A percentile compares a stretch with the other conserved stretches of the same genome.
Evolutionary conservation across 2,888 invertebrate species (phyloP).

Genomic region (Drosophila maculinotata): DNA sequence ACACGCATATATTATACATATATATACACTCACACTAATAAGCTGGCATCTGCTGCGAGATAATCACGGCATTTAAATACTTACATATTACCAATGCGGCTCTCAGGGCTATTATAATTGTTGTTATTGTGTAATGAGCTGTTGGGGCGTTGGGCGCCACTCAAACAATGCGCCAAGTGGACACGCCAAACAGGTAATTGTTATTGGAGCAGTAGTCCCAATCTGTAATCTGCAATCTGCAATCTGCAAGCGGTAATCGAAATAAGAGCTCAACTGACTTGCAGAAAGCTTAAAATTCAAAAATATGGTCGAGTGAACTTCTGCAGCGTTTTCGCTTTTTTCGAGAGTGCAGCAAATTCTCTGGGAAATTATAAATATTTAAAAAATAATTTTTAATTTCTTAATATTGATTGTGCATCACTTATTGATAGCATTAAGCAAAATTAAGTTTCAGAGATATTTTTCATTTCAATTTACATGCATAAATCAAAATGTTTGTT

Average conservation of each 20-base stretch:
- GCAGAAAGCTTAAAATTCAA: too few species aligned
- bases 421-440: too few species aligned
- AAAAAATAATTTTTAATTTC: too few species aligned
- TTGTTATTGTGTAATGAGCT: conserved; percentile 59
- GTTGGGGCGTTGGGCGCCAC: conserved; percentile 41
- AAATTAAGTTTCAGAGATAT: too few species aligned
- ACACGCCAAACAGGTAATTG: conserved; percentile 49
- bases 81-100: conserved; percentile 43
- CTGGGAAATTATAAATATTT: too few species aligned
- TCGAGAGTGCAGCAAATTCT: too few species aligned
- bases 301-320: background rate
- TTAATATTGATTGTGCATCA: too few species aligned
- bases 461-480: too few species aligned
- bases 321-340: too few species aligned
- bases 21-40: conserved; percentile 4
- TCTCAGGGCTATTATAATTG: conserved; percentile 32
- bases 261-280: background rate
- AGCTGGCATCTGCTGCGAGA: conserved; percentile 37
- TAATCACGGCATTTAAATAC: conserved; percentile 63
- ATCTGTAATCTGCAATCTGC: conserved; percentile 30
- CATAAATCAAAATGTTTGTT: too few species aligned
- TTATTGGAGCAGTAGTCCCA: conserved; percentile 31
- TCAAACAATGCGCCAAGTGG: conserved; percentile 41
- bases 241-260: conserved; percentile 11
- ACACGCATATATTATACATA: background rate